phyloP scores from a whole-genome alignment of 1,140 invertebrate genomes.

The Parapsyche elsis region DNA sequence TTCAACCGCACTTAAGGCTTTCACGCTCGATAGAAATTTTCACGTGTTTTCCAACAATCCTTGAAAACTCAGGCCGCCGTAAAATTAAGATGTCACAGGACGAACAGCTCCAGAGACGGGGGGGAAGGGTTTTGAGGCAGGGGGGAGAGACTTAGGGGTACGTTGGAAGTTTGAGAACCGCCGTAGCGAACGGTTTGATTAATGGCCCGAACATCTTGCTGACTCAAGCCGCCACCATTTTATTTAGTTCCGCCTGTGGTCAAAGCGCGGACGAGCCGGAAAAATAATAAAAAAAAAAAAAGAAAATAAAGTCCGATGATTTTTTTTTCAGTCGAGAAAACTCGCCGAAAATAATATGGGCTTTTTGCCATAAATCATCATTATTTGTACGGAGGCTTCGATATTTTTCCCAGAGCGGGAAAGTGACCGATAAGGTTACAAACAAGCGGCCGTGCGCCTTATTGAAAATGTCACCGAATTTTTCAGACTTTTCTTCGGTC shows the following conservation, averaged over 20 bases:
- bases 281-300: constrained; percentile 13
- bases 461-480: no score
- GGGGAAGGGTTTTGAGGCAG: no score
- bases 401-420: no score
- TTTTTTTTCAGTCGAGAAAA: background rate
- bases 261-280: constrained; percentile 1
- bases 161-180: constrained; percentile 8
- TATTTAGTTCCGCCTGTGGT: constrained; percentile 41
- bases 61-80: no score
- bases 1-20: no score
- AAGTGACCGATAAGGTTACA: no score
- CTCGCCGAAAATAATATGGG: constrained; percentile 9
- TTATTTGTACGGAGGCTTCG: background rate
- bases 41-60: no score
- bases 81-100: no score
- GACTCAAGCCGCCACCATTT: constrained; percentile 42
- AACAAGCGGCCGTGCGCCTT: no score
- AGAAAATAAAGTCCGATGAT: background rate
- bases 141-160: background rate
- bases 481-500: no score
- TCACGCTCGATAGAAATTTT: no score
- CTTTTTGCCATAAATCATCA: constrained; percentile 27
- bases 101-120: no score
- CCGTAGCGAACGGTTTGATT: constrained; percentile 20
- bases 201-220: constrained; percentile 43